phyloP scores from a whole-genome alignment of 2,113 vertebrate species.

The Hystrix brachyura region DNA sequence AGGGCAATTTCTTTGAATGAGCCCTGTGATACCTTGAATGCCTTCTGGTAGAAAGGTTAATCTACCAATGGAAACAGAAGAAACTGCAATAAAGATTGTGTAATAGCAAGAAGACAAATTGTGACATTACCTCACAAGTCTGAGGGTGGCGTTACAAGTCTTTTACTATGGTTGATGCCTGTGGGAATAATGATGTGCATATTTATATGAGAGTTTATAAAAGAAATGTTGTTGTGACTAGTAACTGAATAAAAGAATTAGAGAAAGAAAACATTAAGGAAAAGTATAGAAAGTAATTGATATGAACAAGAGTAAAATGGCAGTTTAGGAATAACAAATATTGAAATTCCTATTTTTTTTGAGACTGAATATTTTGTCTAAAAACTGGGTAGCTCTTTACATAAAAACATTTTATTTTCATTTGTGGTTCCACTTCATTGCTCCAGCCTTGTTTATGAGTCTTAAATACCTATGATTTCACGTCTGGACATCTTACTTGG shows the following conservation, averaged over 20 bases:
- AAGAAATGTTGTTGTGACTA: neutral
- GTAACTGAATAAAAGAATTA: neutral
- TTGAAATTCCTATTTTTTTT: neutral
- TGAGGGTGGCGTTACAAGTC: neutral
- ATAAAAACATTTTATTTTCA: constrained; percentile 24
- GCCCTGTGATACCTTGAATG: neutral
- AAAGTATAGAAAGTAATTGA: neutral
- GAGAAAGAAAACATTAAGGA: neutral
- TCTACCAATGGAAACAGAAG: neutral
- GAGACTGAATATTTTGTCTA: neutral
- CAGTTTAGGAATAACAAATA: neutral
- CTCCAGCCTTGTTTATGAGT: neutral
- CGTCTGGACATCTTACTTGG: neutral
- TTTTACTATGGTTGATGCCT: neutral
- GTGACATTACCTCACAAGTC: neutral
- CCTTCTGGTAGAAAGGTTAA: neutral
- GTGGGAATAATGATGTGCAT: neutral
- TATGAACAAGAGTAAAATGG: neutral
- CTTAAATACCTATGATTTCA: no score
- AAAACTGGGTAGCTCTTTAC: neutral
- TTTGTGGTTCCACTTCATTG: neutral
- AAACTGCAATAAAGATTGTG: neutral
- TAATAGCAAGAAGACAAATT: neutral
- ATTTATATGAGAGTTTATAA: neutral
- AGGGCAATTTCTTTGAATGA: neutral